phyloP scores from a whole-genome alignment of 2,113 vertebrate species.

The Lichenostomus cassidix region DNA sequence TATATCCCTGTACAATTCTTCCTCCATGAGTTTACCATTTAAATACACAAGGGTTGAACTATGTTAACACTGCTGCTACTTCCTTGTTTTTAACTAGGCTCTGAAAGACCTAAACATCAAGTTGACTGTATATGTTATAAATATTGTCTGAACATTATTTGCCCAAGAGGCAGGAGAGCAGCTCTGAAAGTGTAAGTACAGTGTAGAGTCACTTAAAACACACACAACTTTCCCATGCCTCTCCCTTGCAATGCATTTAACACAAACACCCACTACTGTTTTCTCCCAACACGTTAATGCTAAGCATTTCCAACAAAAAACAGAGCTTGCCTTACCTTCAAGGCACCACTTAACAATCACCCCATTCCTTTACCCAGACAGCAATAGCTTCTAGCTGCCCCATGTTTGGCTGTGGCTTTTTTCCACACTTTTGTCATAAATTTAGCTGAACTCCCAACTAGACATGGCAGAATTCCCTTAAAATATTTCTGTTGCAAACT shows the following conservation, averaged over 20 bases:
- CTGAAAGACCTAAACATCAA: conserved; percentile 42
- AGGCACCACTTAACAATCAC: background rate
- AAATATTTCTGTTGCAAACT: background rate
- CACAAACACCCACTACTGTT: background rate
- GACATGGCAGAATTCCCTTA: background rate
- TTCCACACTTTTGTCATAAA: background rate
- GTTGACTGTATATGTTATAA: conserved; percentile 27
- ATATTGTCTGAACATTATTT: conserved; percentile 56
- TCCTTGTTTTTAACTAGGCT: background rate
- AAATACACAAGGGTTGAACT: conserved; percentile 28
- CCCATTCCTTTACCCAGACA: background rate
- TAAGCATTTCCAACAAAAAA: background rate
- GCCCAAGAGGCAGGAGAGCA: background rate
- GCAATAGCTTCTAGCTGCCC: background rate
- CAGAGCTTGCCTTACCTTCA: background rate
- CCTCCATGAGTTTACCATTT: conserved; percentile 40
- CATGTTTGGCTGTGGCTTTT: background rate
- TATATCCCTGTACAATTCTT: background rate
- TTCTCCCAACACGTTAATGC: background rate
- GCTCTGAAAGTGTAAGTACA: background rate
- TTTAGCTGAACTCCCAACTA: background rate
- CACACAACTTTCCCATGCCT: conserved; percentile 3
- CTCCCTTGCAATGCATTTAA: background rate
- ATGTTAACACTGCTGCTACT: conserved; percentile 32
- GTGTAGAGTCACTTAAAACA: background rate